These are phyloP conservation scores for Cetonia aurata DNA, from an alignment of 2,888 invertebrate species.

Conservation along the genomic window DNA sequence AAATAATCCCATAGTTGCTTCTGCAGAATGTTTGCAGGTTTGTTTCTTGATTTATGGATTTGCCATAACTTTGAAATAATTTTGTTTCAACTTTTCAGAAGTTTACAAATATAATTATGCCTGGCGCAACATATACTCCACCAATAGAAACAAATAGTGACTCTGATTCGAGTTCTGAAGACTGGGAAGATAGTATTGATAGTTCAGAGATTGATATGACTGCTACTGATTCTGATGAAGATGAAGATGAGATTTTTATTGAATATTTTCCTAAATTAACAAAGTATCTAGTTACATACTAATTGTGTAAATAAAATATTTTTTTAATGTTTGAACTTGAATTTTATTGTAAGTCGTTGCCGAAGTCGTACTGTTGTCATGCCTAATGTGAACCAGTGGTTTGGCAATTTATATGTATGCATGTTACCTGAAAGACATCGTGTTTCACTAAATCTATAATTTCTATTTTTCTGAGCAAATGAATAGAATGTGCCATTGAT, in stretches of 20 bases:
- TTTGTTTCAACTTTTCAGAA: conserved; percentile 49
- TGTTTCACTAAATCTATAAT: too few relatives aligned
- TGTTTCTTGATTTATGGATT: conserved; percentile 11
- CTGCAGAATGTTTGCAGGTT: conserved; percentile 52
- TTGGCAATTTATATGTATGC: too few relatives aligned
- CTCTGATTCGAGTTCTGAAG: conserved; percentile 58
- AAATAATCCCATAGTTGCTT: conserved; percentile 58
- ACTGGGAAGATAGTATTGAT: conserved; percentile 63
- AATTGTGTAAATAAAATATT: conserved; percentile 35
- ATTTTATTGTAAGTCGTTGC: neutral
- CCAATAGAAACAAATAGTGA: conserved; percentile 48
- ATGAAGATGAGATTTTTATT: conserved; percentile 58
- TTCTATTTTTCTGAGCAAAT: too few relatives aligned
- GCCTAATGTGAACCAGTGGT: too few relatives aligned
- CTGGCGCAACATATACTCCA: conserved; percentile 52
- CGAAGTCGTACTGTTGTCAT: too few relatives aligned
- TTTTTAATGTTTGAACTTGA: conserved; percentile 23
- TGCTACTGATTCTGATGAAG: conserved; percentile 58
- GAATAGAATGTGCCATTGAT: too few relatives aligned
- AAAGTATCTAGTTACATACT: conserved; percentile 59
- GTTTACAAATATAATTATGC: conserved; percentile 57
- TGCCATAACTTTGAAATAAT: conserved; percentile 7
- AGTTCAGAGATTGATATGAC: conserved; percentile 62
- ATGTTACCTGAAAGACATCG: too few relatives aligned
- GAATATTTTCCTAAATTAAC: conserved; percentile 59